Evolutionary conservation across 2,888 invertebrate genomes (phyloP), one percentile per base, ranked within the genome.

Genomic region (Mimas tiliae): DNA sequence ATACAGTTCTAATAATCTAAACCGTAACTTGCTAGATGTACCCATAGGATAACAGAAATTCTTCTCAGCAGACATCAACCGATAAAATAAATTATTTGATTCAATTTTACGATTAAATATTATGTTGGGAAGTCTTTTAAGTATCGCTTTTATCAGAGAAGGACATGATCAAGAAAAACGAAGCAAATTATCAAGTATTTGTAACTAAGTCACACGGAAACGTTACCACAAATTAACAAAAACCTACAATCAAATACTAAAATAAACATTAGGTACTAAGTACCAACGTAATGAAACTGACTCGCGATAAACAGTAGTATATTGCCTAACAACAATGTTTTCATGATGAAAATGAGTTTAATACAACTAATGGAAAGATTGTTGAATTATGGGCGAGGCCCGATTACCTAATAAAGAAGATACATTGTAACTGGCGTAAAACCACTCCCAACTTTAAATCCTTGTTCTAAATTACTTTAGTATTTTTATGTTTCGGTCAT

Each of bases 321-420:
- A 34, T 6, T 33, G 9, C 14, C 33, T 34, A 34, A 33, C 53
- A 27, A 33, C 34, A 55, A 55, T 3, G 16, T 38, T 38, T 38
- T 38, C 55, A 16, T 38, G 52, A 45, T 45, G 51, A 7, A 19
- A 64, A 42, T 52, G n/a, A 64, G 69, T 74, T 72, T 70, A 76
- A 76, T 78, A 75, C 65, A 50, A 48, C 72, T 77, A 80, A 79
- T 81, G 74, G 80, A 74, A 73, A 64, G 62, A 67, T 72, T 70
- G 66, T 72, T 64, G 68, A 64, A 67, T 65, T 47, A 69, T 72
- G 74, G 74, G 79, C 67, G 72, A 64, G 75, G 74, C 64, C 51
- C 42, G 62, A 63, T 65, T 73, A 65, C 70, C 62, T 68, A 62
- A 69, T 27, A 64, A 11, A 38, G 27, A 42, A 14, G 6, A 9